Conservation (phyloP, 2,797 vertebrate genomes). For the Brachyrhaphis roseni region DNA sequence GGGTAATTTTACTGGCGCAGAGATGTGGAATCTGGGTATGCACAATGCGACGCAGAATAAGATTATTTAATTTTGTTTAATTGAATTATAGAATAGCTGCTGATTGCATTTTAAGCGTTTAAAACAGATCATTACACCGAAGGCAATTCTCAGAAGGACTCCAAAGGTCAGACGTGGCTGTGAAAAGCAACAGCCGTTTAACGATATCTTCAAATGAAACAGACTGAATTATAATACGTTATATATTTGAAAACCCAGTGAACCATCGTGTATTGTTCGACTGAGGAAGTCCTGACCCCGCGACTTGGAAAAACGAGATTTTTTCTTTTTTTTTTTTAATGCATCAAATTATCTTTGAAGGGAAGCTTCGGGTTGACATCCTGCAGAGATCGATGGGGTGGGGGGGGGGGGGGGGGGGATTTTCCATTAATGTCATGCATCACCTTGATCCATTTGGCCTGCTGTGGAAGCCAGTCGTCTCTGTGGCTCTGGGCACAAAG, state of each 20-base stretch:
- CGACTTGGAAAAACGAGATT: neutral
- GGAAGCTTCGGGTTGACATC: neutral
- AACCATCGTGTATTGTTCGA: neutral
- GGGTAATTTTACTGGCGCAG: neutral
- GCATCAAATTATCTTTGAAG: neutral
- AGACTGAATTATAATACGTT: neutral
- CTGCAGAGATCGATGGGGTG: neutral
- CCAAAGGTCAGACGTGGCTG: neutral
- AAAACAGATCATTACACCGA: neutral
- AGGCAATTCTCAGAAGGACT: neutral
- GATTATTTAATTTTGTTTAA: neutral
- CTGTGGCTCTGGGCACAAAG: constrained; percentile 50
- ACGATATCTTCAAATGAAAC: neutral
- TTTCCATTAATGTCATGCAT: neutral
- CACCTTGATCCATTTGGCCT: constrained; percentile 29
- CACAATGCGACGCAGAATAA: neutral
- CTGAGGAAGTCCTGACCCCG: neutral
- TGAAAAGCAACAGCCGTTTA: neutral
- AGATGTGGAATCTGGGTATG: neutral
- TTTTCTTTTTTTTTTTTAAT: neutral
- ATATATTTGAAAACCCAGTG: neutral
- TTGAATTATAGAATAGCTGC: neutral
- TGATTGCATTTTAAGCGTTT: neutral
- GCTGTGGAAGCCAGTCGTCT: constrained; percentile 13
- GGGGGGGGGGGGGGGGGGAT: too few relatives aligned